Conservation (phyloP, 2,888 invertebrate genomes). For the Acrobasis suavella region DNA sequence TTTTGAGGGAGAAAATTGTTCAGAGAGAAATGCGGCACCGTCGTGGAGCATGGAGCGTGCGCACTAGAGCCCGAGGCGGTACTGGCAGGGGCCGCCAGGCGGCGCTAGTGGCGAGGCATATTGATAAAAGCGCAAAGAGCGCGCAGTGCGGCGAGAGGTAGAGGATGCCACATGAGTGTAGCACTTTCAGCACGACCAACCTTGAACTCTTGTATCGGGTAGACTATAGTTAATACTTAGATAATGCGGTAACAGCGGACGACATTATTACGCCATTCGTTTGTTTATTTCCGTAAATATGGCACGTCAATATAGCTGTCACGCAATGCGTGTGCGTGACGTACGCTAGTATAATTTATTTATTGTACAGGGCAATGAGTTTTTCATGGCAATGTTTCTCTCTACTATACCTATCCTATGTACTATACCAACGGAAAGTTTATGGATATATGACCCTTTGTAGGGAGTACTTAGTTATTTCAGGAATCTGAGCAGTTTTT, state of each 20-base stretch:
- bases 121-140: slow-evolving; percentile 77
- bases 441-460: too few species aligned
- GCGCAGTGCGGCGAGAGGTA: slow-evolving; percentile 42
- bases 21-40: slow-evolving; percentile 65
- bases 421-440: too few species aligned
- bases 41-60: slow-evolving; percentile 70
- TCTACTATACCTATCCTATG: too few species aligned
- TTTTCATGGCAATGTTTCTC: too few species aligned
- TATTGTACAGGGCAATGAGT: neutral
- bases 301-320: slow-evolving; percentile 11
- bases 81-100: slow-evolving; percentile 65
- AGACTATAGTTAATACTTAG: slow-evolving; percentile 64
- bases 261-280: slow-evolving; percentile 37
- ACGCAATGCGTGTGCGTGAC: neutral
- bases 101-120: slow-evolving; percentile 63
- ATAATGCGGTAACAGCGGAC: slow-evolving; percentile 45
- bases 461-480: too few species aligned
- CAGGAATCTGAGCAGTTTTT: too few species aligned
- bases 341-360: neutral
- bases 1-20: slow-evolving; percentile 59
- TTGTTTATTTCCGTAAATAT: slow-evolving; percentile 25
- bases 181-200: slow-evolving; percentile 64
- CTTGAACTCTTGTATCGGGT: slow-evolving; percentile 74
- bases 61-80: slow-evolving; percentile 61
- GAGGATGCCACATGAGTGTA: slow-evolving; percentile 43